Percentiles rank a stretch among this genome's conserved stretches.
Conservation (phyloP, 2,797 vertebrate genomes). For the Acanthornis magna region DNA sequence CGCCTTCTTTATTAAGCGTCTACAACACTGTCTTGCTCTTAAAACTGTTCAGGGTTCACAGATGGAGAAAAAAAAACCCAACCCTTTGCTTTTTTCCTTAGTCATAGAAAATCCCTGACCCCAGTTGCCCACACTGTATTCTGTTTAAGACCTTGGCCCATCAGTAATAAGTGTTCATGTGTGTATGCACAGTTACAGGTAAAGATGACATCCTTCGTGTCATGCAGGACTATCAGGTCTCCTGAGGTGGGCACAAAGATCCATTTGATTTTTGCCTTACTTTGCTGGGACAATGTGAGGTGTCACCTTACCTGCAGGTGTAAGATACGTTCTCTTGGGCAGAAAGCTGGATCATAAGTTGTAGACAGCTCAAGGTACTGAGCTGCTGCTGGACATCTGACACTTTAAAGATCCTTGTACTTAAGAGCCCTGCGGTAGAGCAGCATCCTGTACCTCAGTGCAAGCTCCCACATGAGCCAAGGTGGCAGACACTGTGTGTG, state of each 20-base stretch:
- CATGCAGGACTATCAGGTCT: not conserved
- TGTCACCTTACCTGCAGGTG: not conserved
- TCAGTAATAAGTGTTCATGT: not conserved
- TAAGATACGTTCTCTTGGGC: not conserved
- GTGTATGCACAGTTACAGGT: not conserved
- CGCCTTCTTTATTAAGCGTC: too few species aligned
- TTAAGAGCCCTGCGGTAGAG: not conserved
- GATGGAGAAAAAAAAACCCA: accelerated
- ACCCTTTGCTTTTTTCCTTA: not conserved
- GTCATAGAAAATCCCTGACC: not conserved
- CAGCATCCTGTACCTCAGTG: not conserved
- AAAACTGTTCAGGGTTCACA: not conserved
- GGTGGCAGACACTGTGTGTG: accelerated
- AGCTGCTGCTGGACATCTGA: not conserved
- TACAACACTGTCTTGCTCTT: too few species aligned
- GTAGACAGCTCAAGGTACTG: not conserved
- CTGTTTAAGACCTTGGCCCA: not conserved
- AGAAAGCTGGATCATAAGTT: not conserved
- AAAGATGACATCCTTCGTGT: not conserved
- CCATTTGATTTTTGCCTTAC: not conserved
- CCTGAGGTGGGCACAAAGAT: not conserved
- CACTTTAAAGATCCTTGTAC: not conserved
- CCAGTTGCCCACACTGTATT: not conserved
- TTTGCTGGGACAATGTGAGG: not conserved
- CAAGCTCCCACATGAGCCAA: accelerated